These are phyloP conservation scores for Archaeoteleia sp. DNA, from an alignment of 2,888 invertebrate species.

Conservation along the genomic window DNA sequence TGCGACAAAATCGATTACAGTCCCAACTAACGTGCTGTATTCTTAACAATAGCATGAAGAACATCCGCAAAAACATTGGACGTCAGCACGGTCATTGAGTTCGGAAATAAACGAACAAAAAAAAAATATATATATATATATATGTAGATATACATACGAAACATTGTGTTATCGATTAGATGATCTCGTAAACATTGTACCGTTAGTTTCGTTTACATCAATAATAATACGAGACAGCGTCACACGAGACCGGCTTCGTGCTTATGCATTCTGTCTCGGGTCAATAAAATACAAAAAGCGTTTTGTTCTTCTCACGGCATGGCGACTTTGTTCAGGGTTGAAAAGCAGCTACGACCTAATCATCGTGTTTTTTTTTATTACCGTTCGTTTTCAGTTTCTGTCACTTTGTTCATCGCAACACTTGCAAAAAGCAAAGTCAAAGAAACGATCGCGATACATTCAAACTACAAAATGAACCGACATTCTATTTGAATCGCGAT, in stretches of 20 bases:
- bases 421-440: no score
- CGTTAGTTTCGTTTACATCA: neutral
- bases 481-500: no score
- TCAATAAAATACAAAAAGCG: conserved; percentile 20
- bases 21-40: neutral
- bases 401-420: no score
- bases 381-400: no score
- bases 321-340: conserved; percentile 1
- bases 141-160: neutral
- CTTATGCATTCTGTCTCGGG: conserved; percentile 1
- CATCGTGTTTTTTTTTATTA: no score
- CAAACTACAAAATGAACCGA: no score
- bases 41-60: conserved; percentile 43
- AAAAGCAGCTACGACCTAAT: neutral
- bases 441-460: no score
- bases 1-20: neutral
- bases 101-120: conserved; percentile 18
- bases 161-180: no score
- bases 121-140: conserved; percentile 10
- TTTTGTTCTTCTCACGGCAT: conserved; percentile 5
- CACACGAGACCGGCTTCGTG: conserved; percentile 24
- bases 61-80: conserved; percentile 42
- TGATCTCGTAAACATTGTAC: no score
- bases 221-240: neutral
- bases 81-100: conserved; percentile 39